phyloP scores from a whole-genome alignment of 2,113 vertebrate species.

The Thermophis baileyi region DNA sequence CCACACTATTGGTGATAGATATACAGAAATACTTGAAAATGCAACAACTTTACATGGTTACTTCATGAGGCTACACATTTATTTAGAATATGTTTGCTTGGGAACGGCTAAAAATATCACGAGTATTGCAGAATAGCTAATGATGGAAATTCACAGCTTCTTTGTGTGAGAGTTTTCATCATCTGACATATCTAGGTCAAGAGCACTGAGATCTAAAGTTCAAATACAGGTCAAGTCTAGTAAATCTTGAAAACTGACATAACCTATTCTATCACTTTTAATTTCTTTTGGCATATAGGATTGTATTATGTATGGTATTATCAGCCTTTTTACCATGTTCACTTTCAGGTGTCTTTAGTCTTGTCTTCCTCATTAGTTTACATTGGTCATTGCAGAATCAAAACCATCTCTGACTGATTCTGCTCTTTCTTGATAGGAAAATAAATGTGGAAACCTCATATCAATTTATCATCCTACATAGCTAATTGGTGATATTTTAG shows the following conservation, averaged over 20 bases:
- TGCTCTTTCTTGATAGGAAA: background rate
- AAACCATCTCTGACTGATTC: background rate
- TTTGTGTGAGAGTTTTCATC: slow-evolving; percentile 45
- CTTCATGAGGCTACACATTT: slow-evolving; percentile 15
- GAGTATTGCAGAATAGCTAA: slow-evolving; percentile 42
- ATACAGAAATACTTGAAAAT: slow-evolving; percentile 36
- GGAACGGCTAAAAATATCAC: slow-evolving; percentile 46
- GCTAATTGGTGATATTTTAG: background rate
- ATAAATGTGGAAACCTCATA: background rate
- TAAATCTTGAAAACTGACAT: slow-evolving; percentile 46
- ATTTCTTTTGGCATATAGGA: slow-evolving; percentile 15
- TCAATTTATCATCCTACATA: background rate
- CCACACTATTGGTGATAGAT: slow-evolving; percentile 36
- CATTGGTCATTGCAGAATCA: background rate
- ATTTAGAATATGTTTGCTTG: slow-evolving; percentile 16
- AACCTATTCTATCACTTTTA: slow-evolving; percentile 36
- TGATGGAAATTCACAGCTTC: slow-evolving; percentile 57
- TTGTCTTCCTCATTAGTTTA: slow-evolving; percentile 17
- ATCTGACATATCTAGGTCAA: slow-evolving; percentile 63
- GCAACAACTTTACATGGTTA: slow-evolving; percentile 32
- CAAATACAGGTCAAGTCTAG: slow-evolving; percentile 44
- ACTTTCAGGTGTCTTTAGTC: slow-evolving; percentile 18
- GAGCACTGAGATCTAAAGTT: slow-evolving; percentile 42
- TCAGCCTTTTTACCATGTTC: slow-evolving; percentile 10
- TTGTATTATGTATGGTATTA: slow-evolving; percentile 16